Evolutionary conservation across 1,140 invertebrate species (phyloP), one percentile per base, ranked within the genome.

Genomic region (Scaptomyza pallida): DNA sequence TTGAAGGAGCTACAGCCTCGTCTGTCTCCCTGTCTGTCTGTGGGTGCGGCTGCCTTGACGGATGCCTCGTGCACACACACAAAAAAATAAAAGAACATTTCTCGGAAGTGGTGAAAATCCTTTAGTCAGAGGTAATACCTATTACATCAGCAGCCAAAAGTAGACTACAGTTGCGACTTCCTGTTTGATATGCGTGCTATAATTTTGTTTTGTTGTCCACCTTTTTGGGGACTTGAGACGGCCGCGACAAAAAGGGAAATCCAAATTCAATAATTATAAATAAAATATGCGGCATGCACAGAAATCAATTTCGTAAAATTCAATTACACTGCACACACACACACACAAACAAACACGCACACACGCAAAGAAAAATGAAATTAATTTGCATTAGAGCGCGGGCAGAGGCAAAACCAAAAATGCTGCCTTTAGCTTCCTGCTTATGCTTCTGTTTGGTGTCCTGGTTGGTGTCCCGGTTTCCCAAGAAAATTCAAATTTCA

Each of bases 121-220:
- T 77, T 47, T 77, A 64, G 81, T 85, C 57, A 67, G 54, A 40
- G 48, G 64, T 60, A 76, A 73, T 76, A 65, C 61, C 65, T 62
- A 86, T 85, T 85, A 85, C 81, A 85, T 85, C 81, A 85, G 81
- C 81, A 44, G 44, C 55, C 48, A 59, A 81, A 85, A 81, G 57
- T 67, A 57, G 81, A 52, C 57, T 51, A 69, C 59, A 40, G 43
- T 56, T 50, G 26, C 17, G n/a, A 12, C 9, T 33, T 41, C 19
- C 9, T 44, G 15, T 44, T 35, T 37, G n/a, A 12, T 21, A 12
- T 23, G 21, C n/a, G 44, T 57, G 15, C 3, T 17, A 10, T 19
- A 23, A 47, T 16, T 30, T 55, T 15, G 8, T 16, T 30, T 55
- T 15, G 8, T 23, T 26, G 9, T 23, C 17, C 19, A 47, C 12